These are phyloP conservation scores for Malthinus flaveolus DNA, from an alignment of 2,888 invertebrate genomes.

Conservation along the genomic window DNA sequence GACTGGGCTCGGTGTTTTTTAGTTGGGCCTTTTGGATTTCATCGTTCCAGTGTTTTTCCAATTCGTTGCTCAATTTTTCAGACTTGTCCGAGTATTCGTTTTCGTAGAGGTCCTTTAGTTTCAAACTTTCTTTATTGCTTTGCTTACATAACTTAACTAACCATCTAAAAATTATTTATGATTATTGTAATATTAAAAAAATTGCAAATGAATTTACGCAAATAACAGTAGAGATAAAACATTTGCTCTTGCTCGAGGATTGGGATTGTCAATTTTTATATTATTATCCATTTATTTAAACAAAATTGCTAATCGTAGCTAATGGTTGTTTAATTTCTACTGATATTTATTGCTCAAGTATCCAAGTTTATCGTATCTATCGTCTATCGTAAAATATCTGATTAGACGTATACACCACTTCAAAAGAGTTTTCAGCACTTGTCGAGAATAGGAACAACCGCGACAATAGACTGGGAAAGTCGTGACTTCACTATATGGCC, in stretches of 20 bases:
- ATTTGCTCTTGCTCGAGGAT: background rate
- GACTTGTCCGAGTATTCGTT: slow-evolving; percentile 64
- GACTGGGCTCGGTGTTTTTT: background rate
- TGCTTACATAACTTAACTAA: slow-evolving; percentile 52
- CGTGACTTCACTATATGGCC: too few species aligned
- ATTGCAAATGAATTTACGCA: background rate
- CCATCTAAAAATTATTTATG: slow-evolving; percentile 43
- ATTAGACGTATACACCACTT: too few species aligned
- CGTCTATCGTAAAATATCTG: too few species aligned
- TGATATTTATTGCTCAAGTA: too few species aligned
- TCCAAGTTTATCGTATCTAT: too few species aligned
- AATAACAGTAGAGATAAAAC: background rate
- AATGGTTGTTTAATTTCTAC: too few species aligned
- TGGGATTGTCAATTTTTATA: background rate
- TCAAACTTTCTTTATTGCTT: slow-evolving; percentile 64
- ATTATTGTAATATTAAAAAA: background rate
- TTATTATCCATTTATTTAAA: slow-evolving; percentile 2
- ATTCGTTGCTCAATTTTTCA: slow-evolving; percentile 41
- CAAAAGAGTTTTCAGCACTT: too few species aligned
- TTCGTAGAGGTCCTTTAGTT: slow-evolving; percentile 66
- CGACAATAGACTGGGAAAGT: too few species aligned
- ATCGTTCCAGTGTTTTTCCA: background rate
- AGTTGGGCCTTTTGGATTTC: background rate
- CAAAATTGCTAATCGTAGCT: background rate
- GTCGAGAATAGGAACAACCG: too few species aligned